Base-by-base conservation (phyloP, 2,888 invertebrate species). In the Teleiodes luculella region DNA sequence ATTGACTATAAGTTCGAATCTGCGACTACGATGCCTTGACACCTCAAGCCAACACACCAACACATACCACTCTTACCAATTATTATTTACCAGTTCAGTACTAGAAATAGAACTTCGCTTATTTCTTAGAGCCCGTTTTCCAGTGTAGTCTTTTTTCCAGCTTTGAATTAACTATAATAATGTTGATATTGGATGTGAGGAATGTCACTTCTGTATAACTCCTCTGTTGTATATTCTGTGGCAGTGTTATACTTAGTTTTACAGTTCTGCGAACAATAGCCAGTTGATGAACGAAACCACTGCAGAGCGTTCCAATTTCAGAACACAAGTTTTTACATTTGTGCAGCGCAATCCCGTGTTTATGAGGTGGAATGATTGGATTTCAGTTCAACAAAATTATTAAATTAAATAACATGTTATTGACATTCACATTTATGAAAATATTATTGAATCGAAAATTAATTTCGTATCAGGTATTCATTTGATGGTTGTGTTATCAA, bases 211-310 rank as follows among this genome's bases (percentile, higher is more conserved):
- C 24, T 4, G 6, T 24, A 24, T 24, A 4, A 24, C 3, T 24
- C 3, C 24, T n/a, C n/a, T 24, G 6, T 24, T 24, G 24, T 24
- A 24, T 6, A 24, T 24, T 24, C 24, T 24, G 24, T 41, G 11
- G 11, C 39, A 41, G 18, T 18, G 31, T 20, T 33, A 35, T 36
- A n/a, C n/a, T 20, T 35, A 48, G 28, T 18, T 48, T 47, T 30
- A 31, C 28, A 28, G 45, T 24, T 28, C 45, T 41, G 39, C 13
- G 41, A 55, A 67, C 70, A 70, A 65, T 66, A 58, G 64, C 8
- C 59, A 51, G 58, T 55, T 67, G 64, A 70, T 68, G 69, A 66
- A 61, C 20, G 18, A 16, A 41, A 18, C 18, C 39, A 18, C 10
- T 18, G 39, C 16, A 1, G 18, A 41, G 18, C 39, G 11, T 18